A percentile compares a stretch with the other conserved stretches of the same genome.
Conservation (phyloP, 2,888 invertebrate genomes). For the Cryptus armator region DNA sequence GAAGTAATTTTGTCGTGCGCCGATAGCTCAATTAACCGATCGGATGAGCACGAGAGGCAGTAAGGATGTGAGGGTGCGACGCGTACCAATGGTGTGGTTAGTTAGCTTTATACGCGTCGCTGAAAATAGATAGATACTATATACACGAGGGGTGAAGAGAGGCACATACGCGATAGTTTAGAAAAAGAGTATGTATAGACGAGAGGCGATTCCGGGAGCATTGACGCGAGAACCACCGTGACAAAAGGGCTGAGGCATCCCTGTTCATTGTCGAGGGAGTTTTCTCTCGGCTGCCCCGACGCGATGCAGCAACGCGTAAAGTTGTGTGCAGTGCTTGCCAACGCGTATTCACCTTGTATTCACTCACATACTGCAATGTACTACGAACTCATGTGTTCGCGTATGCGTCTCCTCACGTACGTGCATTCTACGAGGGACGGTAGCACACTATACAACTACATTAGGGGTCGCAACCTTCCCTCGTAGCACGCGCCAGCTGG, state of each 20-base stretch:
- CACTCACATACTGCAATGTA: constrained; percentile 41
- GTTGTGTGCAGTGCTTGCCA: constrained; percentile 63
- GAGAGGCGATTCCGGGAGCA: constrained; percentile 80
- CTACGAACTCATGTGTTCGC: constrained; percentile 57
- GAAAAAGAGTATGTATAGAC: constrained; percentile 55
- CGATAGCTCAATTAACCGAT: constrained; percentile 79
- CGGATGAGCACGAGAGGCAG: constrained; percentile 64
- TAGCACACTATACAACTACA: constrained; percentile 82
- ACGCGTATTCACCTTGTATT: constrained; percentile 50
- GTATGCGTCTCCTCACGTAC: constrained; percentile 63
- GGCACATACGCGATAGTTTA: constrained; percentile 50
- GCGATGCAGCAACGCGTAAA: constrained; percentile 20
- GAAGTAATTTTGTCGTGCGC: constrained; percentile 26
- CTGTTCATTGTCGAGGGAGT: constrained; percentile 77
- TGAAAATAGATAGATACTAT: constrained; percentile 64
- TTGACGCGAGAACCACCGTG: constrained; percentile 85
- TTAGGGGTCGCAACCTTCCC: constrained; percentile 83
- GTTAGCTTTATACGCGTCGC: constrained; percentile 66
- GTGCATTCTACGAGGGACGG: constrained; percentile 72
- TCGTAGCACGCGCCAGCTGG: constrained; percentile 85
- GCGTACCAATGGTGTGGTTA: constrained; percentile 67
- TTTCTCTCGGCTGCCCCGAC: constrained; percentile 41
- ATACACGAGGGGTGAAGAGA: constrained; percentile 26
- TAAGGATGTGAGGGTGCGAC: constrained; percentile 64
- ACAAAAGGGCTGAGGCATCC: constrained; percentile 85